Percentiles rank a stretch among this genome's conserved stretches.
phyloP scores from a whole-genome alignment of 2,888 invertebrate genomes.

The Lepeophtheirus nordmannii region DNA sequence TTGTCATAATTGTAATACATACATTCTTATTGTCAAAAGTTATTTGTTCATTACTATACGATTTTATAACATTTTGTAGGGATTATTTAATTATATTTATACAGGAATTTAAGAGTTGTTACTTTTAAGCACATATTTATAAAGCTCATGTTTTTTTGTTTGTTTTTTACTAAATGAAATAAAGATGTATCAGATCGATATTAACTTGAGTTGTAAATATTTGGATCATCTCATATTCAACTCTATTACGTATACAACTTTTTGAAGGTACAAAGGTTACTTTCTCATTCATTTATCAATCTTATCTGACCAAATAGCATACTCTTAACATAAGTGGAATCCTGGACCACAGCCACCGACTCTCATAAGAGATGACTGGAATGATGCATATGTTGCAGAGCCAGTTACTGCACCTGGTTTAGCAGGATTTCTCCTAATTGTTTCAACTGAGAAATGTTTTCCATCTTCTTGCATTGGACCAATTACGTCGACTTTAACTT shows the following conservation, averaged over 20 bases:
- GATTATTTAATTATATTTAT: not conserved
- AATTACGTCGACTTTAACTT: conserved; percentile 39
- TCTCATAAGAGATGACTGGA: conserved; percentile 36
- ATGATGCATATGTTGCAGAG: conserved; percentile 39
- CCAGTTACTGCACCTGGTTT: conserved; percentile 40
- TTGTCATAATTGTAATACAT: too few relatives aligned
- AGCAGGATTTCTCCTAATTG: conserved; percentile 40
- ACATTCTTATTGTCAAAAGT: too few relatives aligned
- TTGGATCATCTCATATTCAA: too few relatives aligned
- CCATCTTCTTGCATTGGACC: conserved; percentile 31
- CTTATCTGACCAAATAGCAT: not conserved
- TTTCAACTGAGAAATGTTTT: conserved; percentile 31
- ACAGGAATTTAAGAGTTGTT: not conserved
- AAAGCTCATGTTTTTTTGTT: too few relatives aligned
- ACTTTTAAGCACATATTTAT: too few relatives aligned
- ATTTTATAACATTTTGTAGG: not conserved
- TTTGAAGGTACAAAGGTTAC: too few relatives aligned
- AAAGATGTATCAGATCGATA: too few relatives aligned
- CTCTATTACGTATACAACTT: too few relatives aligned
- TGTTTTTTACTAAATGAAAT: too few relatives aligned
- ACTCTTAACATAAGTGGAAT: conserved; percentile 29
- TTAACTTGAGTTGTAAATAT: too few relatives aligned
- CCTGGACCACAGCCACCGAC: conserved; percentile 29
- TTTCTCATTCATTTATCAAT: too few relatives aligned
- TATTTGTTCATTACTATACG: not conserved